Base-by-base conservation (phyloP, 2,888 invertebrate species). In the Ptilodon capucinus region DNA sequence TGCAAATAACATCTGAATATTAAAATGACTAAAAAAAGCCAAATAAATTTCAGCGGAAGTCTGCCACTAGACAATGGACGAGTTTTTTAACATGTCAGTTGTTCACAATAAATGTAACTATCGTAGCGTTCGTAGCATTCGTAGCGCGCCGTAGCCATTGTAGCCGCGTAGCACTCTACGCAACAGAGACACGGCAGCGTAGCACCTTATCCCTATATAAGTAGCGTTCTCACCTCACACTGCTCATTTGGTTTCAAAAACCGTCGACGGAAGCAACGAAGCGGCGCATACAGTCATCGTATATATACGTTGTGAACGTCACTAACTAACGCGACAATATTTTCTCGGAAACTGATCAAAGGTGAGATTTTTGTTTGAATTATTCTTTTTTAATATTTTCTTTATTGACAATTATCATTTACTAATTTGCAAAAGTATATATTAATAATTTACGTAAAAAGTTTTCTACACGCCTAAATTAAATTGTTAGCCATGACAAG, bases 171-270 rank as follows among this genome's bases (percentile, higher is more conserved):
- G 63, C 57, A 23, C 18, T 57, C 64, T 66, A 68, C 79, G 78
- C 71, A 73, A 67, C 61, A 55, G 55, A 65, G 65, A 60, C 65
- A 54, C 66, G 57, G 59, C 51, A 68, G 66, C 66, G 59, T 55
- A 57, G 48, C 47, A 53, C 60, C 70, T 63, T 62, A 68, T 60
- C 62, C 62, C 71, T 89, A 89, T 89, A 89, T 79, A 89, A 89
- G 70, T 71, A 63, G 68, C 58, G 72, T 57, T 66, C 67, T 66
- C 66, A 66, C 67, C 67, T 72, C 68, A 67, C 67, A 74, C 57
- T 74, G 77, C 76, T 85, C 88, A 89, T 87, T 89, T 87, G 81
- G 74, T 75, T 79, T 78, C 76, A 73, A 74, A 73, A 63, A 71
- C 76, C 76, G 74, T 70, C 79, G 66, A 61, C 76, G 57, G 66